Evolutionary conservation across 2,797 vertebrate genomes (phyloP).

Genomic region (Periophthalmus magnuspinnatus): DNA sequence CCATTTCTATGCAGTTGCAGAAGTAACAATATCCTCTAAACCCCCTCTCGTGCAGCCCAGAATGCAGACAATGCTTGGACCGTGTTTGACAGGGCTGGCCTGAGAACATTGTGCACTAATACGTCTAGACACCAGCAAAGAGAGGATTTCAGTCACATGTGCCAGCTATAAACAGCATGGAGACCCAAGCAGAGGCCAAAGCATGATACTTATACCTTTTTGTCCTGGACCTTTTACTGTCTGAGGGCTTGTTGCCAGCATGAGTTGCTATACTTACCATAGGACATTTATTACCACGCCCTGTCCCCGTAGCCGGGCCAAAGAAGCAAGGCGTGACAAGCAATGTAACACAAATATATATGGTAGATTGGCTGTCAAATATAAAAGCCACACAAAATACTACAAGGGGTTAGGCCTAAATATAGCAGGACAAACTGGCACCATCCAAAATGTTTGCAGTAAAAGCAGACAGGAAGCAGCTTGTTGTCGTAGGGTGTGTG

Average conservation of each 20-base stretch:
- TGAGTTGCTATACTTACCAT: constrained; percentile 70
- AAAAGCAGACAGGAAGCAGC: constrained; percentile 28
- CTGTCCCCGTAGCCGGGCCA: constrained; percentile 56
- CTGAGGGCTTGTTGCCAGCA: constrained; percentile 51
- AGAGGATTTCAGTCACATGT: constrained; percentile 48
- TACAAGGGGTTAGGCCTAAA: constrained; percentile 36
- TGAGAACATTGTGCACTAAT: constrained; percentile 33
- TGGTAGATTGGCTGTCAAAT: constrained; percentile 38
- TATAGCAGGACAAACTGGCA: constrained; percentile 45
- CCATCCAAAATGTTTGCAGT: constrained; percentile 51
- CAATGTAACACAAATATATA: constrained; percentile 24
- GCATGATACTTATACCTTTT: constrained; percentile 47
- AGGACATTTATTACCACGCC: constrained; percentile 66
- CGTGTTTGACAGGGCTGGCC: constrained; percentile 22
- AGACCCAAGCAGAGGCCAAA: constrained; percentile 25
- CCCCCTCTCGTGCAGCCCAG: constrained; percentile 15
- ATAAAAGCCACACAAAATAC: constrained; percentile 52
- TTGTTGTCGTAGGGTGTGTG: constrained; percentile 25
- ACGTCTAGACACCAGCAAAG: constrained; percentile 48
- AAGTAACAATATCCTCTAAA: constrained; percentile 11
- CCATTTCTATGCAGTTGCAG: neutral
- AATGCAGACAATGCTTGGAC: constrained; percentile 13
- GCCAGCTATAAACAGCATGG: constrained; percentile 51
- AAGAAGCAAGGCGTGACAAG: constrained; percentile 34
- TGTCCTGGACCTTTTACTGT: constrained; percentile 40